Evolutionary conservation across 2,113 vertebrate species (phyloP), one percentile per base, ranked within the genome.

Genomic region (Periophthalmodon schlosseri): DNA sequence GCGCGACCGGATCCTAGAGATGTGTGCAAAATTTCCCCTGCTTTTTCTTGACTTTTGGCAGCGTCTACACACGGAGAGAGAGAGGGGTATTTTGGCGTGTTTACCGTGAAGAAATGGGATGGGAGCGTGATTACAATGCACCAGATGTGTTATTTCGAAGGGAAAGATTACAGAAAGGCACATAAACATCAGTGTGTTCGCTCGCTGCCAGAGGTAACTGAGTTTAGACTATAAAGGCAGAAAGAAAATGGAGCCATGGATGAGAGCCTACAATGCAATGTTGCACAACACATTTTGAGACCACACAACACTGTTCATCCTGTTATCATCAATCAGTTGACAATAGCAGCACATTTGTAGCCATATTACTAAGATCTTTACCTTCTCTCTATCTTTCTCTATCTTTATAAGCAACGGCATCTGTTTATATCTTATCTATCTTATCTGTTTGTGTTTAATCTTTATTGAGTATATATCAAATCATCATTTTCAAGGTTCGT

Each of bases 1-100:
- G 87, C 84, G 68, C 47, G 70, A 82, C 81, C 75, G 70, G 88
- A 90, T 91, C 90, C 79, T 85, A 85, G 89, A 84, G 86, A 89
- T 90, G 86, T 88, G 91, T 86, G 57, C 57, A 90, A 87, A 88
- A 89, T 83, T 86, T 84, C 86, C 63, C 88, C 84, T 77, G 24
- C 28, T 33, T 34, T 34, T 63, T 18, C 60, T 63, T 63, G 86
- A 88, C 85, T 88, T 81, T 86, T 84, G 87, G 88, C 86, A 77
- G 13, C 72, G 74, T 60, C 69, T 20, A 5, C 13, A 66, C 76
- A 77, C 65, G 68, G 79, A 75, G 85, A 39, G 33, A 46, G 64
- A 34, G 60, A 34, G 63, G 63, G 63, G 63, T 39, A 20, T 76
- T 72, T 69, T 69, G 75, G 79, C 79, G 73, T 86, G 86, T 86